Conservation (phyloP, 1,140 invertebrate genomes). For the Maniola jurtina region DNA sequence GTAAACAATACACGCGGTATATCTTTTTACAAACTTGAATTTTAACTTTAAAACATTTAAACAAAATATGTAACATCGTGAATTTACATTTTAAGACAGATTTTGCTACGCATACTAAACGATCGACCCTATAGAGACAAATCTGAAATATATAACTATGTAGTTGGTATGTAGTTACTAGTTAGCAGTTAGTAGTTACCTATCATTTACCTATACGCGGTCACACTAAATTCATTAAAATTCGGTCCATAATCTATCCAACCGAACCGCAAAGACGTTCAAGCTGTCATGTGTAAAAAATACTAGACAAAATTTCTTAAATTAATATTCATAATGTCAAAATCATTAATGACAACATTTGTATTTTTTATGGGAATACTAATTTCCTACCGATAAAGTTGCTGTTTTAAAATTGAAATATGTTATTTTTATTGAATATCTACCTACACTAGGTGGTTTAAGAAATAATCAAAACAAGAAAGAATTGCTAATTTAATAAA, state of each 20-base stretch:
- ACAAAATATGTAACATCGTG: slow-evolving; percentile 36
- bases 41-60: slow-evolving; percentile 46
- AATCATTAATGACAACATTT: slow-evolving; percentile 23
- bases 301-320: slow-evolving; percentile 18
- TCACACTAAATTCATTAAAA: slow-evolving; percentile 10
- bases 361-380: slow-evolving; percentile 26
- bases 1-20: slow-evolving; percentile 64
- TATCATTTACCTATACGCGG: too few relatives aligned
- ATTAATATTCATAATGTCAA: slow-evolving; percentile 31
- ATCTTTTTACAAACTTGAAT: slow-evolving; percentile 55
- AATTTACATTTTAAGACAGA: background rate
- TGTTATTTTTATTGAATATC: background rate
- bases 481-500: too few relatives aligned
- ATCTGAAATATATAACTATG: too few relatives aligned
- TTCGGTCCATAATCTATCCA: slow-evolving; percentile 6
- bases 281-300: slow-evolving; percentile 18
- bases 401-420: slow-evolving; percentile 1
- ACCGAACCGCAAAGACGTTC: slow-evolving; percentile 5
- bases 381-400: slow-evolving; percentile 20
- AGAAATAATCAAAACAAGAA: background rate
- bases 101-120: background rate
- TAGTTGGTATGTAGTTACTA: too few relatives aligned
- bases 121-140: background rate
- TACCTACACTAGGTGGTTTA: background rate
- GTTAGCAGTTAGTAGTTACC: too few relatives aligned